Conservation (phyloP, 1,140 invertebrate genomes). For the Ceratina japonica region DNA sequence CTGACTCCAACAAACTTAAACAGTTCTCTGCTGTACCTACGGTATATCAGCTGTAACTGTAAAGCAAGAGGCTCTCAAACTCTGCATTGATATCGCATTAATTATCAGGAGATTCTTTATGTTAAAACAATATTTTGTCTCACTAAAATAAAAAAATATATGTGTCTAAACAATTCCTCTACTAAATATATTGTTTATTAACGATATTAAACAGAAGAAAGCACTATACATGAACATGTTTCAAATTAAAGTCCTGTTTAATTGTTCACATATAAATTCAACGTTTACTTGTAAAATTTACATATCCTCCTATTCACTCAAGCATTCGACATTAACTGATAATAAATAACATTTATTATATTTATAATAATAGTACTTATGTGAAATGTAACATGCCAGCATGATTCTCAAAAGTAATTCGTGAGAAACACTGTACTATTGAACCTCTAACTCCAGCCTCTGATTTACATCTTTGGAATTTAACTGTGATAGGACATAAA, state of each 20-base stretch:
- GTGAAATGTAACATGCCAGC: background rate
- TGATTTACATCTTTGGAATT: slow-evolving; percentile 48
- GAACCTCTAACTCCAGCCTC: background rate
- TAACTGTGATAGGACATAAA: slow-evolving; percentile 11
- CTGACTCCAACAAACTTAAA: slow-evolving; percentile 71
- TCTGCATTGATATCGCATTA: background rate
- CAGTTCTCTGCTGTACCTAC: slow-evolving; percentile 75
- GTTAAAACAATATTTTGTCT: too few relatives aligned
- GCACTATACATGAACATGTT: too few relatives aligned
- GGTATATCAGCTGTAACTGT: slow-evolving; percentile 75
- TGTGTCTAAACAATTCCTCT: too few relatives aligned
- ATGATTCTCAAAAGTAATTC: slow-evolving; percentile 8
- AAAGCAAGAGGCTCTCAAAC: slow-evolving; percentile 76
- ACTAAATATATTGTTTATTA: background rate
- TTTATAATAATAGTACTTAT: background rate
- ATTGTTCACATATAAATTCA: too few relatives aligned
- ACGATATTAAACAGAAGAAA: background rate
- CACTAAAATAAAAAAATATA: too few relatives aligned
- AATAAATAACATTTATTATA: slow-evolving; percentile 12
- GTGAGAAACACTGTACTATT: slow-evolving; percentile 52
- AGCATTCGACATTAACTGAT: background rate
- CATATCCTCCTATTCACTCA: background rate
- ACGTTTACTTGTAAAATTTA: background rate
- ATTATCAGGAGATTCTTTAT: background rate
- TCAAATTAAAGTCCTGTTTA: background rate